Base-by-base conservation (phyloP, 2,888 invertebrate genomes). In the Junonia oenone region DNA sequence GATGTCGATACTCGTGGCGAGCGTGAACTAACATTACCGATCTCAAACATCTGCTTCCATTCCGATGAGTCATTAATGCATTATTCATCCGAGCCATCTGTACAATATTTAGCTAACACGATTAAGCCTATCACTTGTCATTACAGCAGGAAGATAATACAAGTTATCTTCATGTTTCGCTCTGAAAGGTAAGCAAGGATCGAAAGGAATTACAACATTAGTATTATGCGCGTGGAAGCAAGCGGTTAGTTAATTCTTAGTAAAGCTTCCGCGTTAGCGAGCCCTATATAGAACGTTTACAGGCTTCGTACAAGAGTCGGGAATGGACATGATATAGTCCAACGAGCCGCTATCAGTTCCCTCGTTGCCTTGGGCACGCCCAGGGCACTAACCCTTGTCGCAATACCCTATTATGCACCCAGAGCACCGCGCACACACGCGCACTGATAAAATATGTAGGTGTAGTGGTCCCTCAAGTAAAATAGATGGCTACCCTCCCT, bases 401-500 rank as follows among this genome's bases (percentile, higher is more conserved):
- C 74, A 81, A 78, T 78, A 72, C 72, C 69, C 64, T 63, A 64
- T 70, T 68, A 70, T 65, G 63, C 71, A 69, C 68, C 68, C 65
- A 69, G 65, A 56, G 63, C 61, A 53, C 51, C 45, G 51, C 63
- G 64, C 66, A 67, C 72, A 68, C 68, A 68, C 63, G 60, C 60
- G 65, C 67, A 64, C 62, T 65, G 67, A 70, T 70, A 68, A 70
- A 68, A 66, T 63, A 56, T 69, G 67, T 66, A 66, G 69, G 68
- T 76, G 75, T 75, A 73, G 73, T 72, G 63, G 73, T 75, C 75
- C 73, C 74, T 82, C 78, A 74, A 76, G 73, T 78, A 75, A 78
- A 83, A 83, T 80, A 83, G 83, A 85, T 85, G 81, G 79, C 75
- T 75, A 86, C 85, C 87, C 85, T 83, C 81, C 87, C 88, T 89